Base-by-base conservation (phyloP, 1,140 invertebrate genomes). In the Drosophila parvula region DNA sequence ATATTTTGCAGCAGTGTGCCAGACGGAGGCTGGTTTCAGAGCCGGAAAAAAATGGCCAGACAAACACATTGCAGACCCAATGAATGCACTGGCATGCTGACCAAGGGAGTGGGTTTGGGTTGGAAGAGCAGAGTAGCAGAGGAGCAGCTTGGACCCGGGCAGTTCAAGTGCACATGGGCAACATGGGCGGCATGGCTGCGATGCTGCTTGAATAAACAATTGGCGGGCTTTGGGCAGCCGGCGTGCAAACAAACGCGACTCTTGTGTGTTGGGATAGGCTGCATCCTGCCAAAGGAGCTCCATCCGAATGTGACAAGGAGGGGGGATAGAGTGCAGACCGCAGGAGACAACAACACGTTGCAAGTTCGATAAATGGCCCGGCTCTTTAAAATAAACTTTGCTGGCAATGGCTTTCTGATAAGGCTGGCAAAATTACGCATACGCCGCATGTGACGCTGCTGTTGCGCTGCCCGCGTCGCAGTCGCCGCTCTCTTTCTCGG, bases 171-270 rank as follows among this genome's bases (percentile, higher is more conserved):
- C 61, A 61, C 56, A 65, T 57, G 51, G 75, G 18, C 40, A 57
- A 43, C 68, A 59, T 78, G 74, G 50, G 56, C 18, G 18, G 22
- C 22, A 3, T 1, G 22, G 59, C 32, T 48, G 62, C 38, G 59
- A 73, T 79, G 81, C 73, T 76, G 82, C 83, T 88, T 88, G 67
- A 83, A 83, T 88, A 86, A 88, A 83, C 83, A 88, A 82, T 88
- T 83, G 83, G 71, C 71, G 67, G 67, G 53, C 69, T 73, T 73
- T 73, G 74, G 75, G 44, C 51, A 79, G 84, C 16, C 65, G 53
- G 74, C 74, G 76, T 77, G 75, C 81, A 84, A 80, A 73, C 76
- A 74, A 50, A 50, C 57, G 69, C 70, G 43, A 36, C 55, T 60
- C 55, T 63, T 53, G 76, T 22, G 76, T 22, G 61, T 56, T 50